A percentile compares a stretch with the other conserved stretches of the same genome.
phyloP scores from a whole-genome alignment of 2,888 invertebrate species.

The Pyrrhosoma nymphula region DNA sequence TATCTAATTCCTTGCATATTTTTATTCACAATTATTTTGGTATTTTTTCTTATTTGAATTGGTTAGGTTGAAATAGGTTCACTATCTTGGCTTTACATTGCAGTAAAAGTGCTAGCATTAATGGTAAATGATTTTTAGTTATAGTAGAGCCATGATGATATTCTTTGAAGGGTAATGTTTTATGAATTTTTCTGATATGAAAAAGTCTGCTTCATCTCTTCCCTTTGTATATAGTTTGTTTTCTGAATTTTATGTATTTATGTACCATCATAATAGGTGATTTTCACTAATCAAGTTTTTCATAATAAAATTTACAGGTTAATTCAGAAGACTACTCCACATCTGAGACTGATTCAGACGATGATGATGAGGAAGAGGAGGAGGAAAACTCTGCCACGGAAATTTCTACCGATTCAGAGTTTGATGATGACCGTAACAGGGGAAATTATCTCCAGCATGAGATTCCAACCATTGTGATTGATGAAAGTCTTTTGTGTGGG shows the following conservation, averaged over 20 bases:
- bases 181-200: too few species aligned
- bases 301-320: neutral
- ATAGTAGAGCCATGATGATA: too few species aligned
- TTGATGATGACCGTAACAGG: slow-evolving; percentile 87
- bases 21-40: neutral
- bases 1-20: neutral
- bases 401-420: slow-evolving; percentile 95
- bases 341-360: slow-evolving; percentile 79
- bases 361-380: slow-evolving; percentile 76
- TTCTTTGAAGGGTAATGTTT: too few species aligned
- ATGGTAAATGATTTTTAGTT: too few species aligned
- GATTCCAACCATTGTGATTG: slow-evolving; percentile 88
- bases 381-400: slow-evolving; percentile 93
- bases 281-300: neutral
- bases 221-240: too few species aligned
- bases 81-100: neutral
- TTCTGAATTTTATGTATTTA: too few species aligned
- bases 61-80: neutral
- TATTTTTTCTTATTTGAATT: neutral
- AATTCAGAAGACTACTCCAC: slow-evolving; percentile 63
- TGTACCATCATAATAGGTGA: neutral
- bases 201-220: too few species aligned
- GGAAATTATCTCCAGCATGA: slow-evolving; percentile 84
- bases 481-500: slow-evolving; percentile 78
- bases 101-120: too few species aligned